Conservation (phyloP, 1,140 invertebrate species). For the Drosophila suzukii region DNA sequence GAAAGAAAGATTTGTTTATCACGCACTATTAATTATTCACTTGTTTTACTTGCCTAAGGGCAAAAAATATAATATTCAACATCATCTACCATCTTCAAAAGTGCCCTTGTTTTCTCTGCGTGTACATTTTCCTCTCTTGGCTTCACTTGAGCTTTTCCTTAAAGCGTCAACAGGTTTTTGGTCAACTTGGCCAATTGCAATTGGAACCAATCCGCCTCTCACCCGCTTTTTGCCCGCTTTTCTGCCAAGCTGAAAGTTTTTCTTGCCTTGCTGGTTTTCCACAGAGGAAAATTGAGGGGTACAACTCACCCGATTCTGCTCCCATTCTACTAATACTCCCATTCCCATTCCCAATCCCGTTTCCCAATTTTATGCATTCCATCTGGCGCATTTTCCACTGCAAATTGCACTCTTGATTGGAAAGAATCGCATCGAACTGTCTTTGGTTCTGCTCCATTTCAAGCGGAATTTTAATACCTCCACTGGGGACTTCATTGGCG, state of each 20-base stretch:
- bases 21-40: not conserved
- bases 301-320: slow-evolving; percentile 3
- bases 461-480: slow-evolving; percentile 2
- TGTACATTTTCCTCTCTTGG: slow-evolving; percentile 2
- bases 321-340: slow-evolving; percentile 9
- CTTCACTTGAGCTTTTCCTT: slow-evolving; percentile 21
- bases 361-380: slow-evolving; percentile 40
- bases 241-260: slow-evolving; percentile 11
- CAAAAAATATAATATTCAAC: not conserved
- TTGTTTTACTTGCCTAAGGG: not conserved
- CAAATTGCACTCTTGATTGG: not conserved
- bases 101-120: not conserved
- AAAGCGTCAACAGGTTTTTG: slow-evolving; percentile 46
- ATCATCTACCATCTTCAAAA: not conserved
- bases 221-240: not conserved
- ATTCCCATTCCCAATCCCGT: slow-evolving; percentile 14
- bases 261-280: slow-evolving; percentile 33
- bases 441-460: slow-evolving; percentile 14
- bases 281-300: not conserved
- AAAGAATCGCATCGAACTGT: slow-evolving; percentile 1
- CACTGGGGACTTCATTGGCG: not conserved
- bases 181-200: slow-evolving; percentile 35
- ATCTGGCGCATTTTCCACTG: slow-evolving; percentile 1
- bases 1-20: slow-evolving; percentile 7
- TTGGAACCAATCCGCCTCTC: slow-evolving; percentile 10